A percentile compares a stretch with the other conserved stretches of the same genome.
Conservation (phyloP, 2,888 invertebrate genomes). For the Phrixothrix hirtus region DNA sequence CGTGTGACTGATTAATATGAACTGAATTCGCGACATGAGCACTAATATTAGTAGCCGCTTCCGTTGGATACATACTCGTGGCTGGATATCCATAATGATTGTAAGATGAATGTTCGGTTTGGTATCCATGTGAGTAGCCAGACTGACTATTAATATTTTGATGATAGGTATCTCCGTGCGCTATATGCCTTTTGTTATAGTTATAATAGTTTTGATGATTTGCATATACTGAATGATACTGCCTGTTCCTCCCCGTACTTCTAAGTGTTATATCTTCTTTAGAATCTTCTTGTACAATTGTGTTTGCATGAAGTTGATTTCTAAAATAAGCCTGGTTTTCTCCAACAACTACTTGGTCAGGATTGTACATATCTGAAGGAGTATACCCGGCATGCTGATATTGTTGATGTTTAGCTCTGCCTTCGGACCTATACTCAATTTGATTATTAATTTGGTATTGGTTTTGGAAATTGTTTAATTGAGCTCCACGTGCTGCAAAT, state of each 20-base stretch:
- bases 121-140: constrained; percentile 49
- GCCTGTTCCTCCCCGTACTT: constrained; percentile 46
- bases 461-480: constrained; percentile 51
- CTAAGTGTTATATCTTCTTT: constrained; percentile 40
- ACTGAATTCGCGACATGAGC: constrained; percentile 41
- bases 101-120: constrained; percentile 47
- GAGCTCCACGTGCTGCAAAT: constrained; percentile 61
- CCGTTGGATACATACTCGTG: constrained; percentile 49
- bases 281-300: constrained; percentile 32
- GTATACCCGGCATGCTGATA: constrained; percentile 45
- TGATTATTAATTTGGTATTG: constrained; percentile 53
- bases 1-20: constrained; percentile 42
- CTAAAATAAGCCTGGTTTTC: constrained; percentile 48
- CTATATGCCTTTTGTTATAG: constrained; percentile 60
- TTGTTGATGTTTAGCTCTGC: constrained; percentile 44
- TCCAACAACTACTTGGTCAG: constrained; percentile 50
- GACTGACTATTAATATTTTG: constrained; percentile 45
- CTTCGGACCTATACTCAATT: constrained; percentile 48
- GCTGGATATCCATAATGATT: constrained; percentile 50
- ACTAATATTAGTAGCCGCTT: constrained; percentile 45
- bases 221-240: constrained; percentile 57
- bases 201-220: constrained; percentile 59
- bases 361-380: constrained; percentile 53
- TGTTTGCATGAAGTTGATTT: constrained; percentile 45
- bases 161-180: constrained; percentile 42